phyloP scores from a whole-genome alignment of 2,113 vertebrate species.

The Atlantisia rogersi region DNA sequence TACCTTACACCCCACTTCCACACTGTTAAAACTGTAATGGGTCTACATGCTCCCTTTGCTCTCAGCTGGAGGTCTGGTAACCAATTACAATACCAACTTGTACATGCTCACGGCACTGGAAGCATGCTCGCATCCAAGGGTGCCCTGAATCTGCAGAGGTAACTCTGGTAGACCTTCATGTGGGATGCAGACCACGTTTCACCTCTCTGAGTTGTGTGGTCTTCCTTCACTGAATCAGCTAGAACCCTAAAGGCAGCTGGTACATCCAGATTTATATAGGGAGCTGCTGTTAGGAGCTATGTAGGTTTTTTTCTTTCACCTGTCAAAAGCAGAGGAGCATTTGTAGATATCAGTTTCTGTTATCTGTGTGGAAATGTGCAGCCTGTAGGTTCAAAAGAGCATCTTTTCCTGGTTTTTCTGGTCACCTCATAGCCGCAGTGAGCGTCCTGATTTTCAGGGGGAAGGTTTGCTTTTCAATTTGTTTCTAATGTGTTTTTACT shows the following conservation, averaged over 20 bases:
- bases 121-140: not conserved
- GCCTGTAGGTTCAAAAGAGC: not conserved
- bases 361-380: not conserved
- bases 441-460: not conserved
- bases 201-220: not conserved
- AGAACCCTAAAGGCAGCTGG: not conserved
- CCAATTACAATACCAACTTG: too few relatives aligned
- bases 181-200: not conserved
- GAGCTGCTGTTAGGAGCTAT: not conserved
- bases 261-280: not conserved
- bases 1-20: too few relatives aligned
- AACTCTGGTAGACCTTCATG: not conserved
- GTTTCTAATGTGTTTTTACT: slow-evolving; percentile 14
- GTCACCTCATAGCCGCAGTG: not conserved
- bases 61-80: not conserved
- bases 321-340: not conserved
- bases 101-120: fast-evolving
- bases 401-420: not conserved
- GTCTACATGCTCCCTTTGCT: not conserved
- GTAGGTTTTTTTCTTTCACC: not conserved
- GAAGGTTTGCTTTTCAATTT: slow-evolving; percentile 3
- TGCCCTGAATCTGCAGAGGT: not conserved
- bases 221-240: not conserved
- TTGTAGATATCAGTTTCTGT: not conserved
- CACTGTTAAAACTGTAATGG: fast-evolving